These are phyloP conservation scores for Phaedon cochleariae DNA, from an alignment of 2,888 invertebrate species.

Conservation along the genomic window DNA sequence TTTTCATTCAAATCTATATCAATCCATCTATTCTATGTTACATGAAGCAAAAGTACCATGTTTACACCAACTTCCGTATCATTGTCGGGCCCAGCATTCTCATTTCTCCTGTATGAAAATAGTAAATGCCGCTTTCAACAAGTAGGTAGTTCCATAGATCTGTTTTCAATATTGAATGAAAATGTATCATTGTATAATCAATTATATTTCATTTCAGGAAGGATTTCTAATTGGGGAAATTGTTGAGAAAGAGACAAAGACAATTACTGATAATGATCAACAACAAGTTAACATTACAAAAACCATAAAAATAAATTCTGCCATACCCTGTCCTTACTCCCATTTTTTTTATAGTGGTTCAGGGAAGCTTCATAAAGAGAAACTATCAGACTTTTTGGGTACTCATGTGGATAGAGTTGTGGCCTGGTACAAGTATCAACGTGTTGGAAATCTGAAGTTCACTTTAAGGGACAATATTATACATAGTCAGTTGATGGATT, in stretches of 20 bases:
- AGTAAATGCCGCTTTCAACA: slow-evolving; percentile 69
- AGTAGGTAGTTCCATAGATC: slow-evolving; percentile 57
- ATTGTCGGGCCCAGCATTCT: slow-evolving; percentile 70
- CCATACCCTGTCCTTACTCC: slow-evolving; percentile 68
- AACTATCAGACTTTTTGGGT: slow-evolving; percentile 65
- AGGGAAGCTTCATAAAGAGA: slow-evolving; percentile 68
- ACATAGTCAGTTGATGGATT: slow-evolving; percentile 69
- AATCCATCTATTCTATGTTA: too few relatives aligned
- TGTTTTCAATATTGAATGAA: background rate
- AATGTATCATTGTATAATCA: too few relatives aligned
- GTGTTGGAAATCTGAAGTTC: slow-evolving; percentile 65
- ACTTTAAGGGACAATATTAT: slow-evolving; percentile 71
- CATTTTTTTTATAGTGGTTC: slow-evolving; percentile 68
- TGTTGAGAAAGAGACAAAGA: slow-evolving; percentile 70
- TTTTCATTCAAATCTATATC: too few relatives aligned
- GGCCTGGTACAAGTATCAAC: slow-evolving; percentile 74
- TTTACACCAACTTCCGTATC: slow-evolving; percentile 47
- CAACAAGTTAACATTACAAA: slow-evolving; percentile 69
- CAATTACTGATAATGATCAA: slow-evolving; percentile 74
- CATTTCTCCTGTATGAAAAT: slow-evolving; percentile 74
- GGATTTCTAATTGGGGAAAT: slow-evolving; percentile 75
- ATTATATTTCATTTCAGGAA: slow-evolving; percentile 58
- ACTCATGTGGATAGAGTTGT: slow-evolving; percentile 68
- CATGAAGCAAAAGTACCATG: too few relatives aligned
- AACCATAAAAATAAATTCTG: slow-evolving; percentile 69